Conservation (phyloP, 2,888 invertebrate genomes). For the Leuctra nigra region DNA sequence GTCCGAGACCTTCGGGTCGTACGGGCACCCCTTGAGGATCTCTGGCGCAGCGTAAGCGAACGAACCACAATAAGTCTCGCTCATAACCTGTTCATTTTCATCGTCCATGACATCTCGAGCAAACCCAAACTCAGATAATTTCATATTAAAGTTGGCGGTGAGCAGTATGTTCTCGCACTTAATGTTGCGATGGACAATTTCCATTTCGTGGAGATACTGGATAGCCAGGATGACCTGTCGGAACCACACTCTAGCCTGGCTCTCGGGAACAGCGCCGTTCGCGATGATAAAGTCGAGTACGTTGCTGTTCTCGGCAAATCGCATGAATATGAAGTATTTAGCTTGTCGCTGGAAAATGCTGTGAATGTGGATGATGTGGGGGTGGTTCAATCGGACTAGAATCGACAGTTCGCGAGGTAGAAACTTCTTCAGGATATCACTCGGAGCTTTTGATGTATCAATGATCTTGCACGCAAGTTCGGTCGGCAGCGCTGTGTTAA, state of each 20-base stretch:
- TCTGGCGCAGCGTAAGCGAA: constrained; percentile 86
- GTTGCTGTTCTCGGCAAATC: constrained; percentile 73
- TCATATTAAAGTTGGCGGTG: constrained; percentile 66
- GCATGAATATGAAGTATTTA: constrained; percentile 71
- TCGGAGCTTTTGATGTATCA: constrained; percentile 62
- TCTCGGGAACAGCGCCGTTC: constrained; percentile 60
- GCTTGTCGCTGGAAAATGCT: constrained; percentile 48
- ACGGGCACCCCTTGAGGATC: constrained; percentile 64
- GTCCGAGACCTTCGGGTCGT: constrained; percentile 64
- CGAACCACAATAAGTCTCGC: constrained; percentile 80
- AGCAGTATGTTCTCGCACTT: constrained; percentile 77
- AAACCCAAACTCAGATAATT: constrained; percentile 79
- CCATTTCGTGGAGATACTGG: constrained; percentile 64
- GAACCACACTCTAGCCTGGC: constrained; percentile 63
- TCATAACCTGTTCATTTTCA: constrained; percentile 46
- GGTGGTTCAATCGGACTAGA: constrained; percentile 66
- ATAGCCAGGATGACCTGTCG: constrained; percentile 60
- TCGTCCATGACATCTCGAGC: constrained; percentile 47
- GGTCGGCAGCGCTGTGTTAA: too few species aligned
- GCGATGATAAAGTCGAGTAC: constrained; percentile 63
- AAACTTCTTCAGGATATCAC: constrained; percentile 73
- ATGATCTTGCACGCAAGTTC: constrained; percentile 73
- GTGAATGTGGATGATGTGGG: constrained; percentile 69
- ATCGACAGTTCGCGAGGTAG: constrained; percentile 76
- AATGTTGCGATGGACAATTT: constrained; percentile 68